These are phyloP conservation scores for Trachemys scripta DNA, from an alignment of 2,113 vertebrate species.

Conservation along the genomic window DNA sequence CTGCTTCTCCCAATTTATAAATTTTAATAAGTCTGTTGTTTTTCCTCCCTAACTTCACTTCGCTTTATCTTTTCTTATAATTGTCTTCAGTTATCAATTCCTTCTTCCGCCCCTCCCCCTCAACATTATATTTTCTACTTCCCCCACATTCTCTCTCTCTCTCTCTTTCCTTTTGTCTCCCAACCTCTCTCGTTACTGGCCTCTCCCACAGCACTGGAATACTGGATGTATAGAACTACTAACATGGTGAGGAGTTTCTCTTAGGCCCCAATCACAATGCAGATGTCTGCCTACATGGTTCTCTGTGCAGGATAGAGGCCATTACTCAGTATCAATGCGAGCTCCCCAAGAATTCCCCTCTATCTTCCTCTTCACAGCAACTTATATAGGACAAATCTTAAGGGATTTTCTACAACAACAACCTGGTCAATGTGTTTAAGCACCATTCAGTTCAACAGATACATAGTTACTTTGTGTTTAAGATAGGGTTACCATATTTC, in stretches of 20 bases:
- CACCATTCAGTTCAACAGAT: background rate
- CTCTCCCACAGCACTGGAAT: background rate
- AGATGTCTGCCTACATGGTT: background rate
- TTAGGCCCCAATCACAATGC: background rate
- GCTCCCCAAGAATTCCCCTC: background rate
- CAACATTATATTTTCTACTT: conserved; percentile 38
- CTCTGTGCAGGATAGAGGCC: background rate
- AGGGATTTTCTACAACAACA: background rate
- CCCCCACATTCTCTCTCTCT: background rate
- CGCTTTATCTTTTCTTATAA: conserved; percentile 18
- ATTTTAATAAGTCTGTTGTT: background rate
- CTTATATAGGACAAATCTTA: background rate
- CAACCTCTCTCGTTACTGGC: background rate
- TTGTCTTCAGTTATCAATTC: background rate
- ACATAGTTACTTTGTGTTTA: rapidly evolving
- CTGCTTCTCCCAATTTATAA: background rate
- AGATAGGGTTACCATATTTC: too few relatives aligned
- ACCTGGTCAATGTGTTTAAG: background rate
- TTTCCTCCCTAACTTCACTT: conserved; percentile 16
- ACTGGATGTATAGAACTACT: background rate
- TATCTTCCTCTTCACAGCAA: background rate
- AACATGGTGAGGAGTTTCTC: background rate
- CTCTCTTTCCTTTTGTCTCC: too few relatives aligned
- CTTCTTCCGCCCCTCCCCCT: background rate
- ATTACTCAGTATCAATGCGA: background rate